Evolutionary conservation across 2,113 vertebrate genomes (phyloP).

Genomic region (Vulpes vulpes): DNA sequence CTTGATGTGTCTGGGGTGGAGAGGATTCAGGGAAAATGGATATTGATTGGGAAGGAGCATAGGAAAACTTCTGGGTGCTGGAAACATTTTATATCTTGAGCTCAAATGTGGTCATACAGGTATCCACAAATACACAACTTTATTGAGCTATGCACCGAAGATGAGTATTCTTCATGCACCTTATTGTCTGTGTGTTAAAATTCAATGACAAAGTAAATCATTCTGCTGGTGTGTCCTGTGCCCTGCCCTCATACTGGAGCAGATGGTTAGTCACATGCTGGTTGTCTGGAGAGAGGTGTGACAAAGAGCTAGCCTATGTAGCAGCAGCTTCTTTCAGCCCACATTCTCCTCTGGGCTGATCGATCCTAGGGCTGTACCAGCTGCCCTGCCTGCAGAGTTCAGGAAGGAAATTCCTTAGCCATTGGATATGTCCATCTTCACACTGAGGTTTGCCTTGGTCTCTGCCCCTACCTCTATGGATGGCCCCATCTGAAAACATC

Average conservation of each 20-base stretch:
- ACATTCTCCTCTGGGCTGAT: not conserved
- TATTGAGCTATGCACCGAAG: not conserved
- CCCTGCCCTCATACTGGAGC: not conserved
- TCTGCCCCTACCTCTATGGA: not conserved
- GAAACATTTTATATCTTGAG: not conserved
- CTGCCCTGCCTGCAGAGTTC: not conserved
- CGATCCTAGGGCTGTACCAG: not conserved
- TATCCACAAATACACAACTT: not conserved
- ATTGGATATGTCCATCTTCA: not conserved
- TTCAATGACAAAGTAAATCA: not conserved
- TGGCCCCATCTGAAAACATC: not conserved
- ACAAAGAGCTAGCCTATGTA: accelerated
- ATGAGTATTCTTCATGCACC: not conserved
- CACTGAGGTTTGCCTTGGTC: not conserved
- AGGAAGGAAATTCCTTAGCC: not conserved
- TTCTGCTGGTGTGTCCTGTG: not conserved
- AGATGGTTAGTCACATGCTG: not conserved
- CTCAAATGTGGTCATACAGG: not conserved
- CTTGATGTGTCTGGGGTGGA: too few species aligned
- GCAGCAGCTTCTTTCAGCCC: too few species aligned
- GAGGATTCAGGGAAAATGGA: not conserved
- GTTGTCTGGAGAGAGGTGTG: not conserved
- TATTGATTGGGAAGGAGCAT: not conserved
- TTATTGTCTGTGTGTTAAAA: not conserved
- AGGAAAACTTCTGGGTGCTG: not conserved